Evolutionary conservation across 2,113 vertebrate species (phyloP).

Genomic region (Puntigrus tetrazona): DNA sequence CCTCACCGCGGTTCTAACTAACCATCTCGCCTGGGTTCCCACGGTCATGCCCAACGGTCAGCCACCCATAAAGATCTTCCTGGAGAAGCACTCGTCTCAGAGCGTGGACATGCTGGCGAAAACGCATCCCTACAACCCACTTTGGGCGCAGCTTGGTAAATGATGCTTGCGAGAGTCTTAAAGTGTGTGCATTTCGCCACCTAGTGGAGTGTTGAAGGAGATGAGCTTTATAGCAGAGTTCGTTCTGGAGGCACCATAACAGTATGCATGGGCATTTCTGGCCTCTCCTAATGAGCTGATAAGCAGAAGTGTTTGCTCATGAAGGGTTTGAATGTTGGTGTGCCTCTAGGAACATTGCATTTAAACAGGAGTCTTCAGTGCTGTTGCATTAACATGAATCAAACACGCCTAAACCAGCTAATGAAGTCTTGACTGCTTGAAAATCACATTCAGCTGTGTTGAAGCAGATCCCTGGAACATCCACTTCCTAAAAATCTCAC

Average conservation of each 20-base stretch:
- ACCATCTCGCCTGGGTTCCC: slow-evolving; percentile 98
- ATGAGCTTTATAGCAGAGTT: background rate
- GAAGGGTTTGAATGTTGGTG: no score
- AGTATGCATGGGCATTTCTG: no score
- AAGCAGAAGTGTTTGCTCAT: background rate
- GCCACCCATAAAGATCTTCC: slow-evolving; percentile 95
- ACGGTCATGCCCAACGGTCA: slow-evolving; percentile 99
- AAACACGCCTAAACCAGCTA: background rate
- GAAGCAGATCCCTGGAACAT: background rate
- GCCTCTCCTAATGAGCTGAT: background rate
- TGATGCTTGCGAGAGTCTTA: background rate
- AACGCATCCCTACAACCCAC: slow-evolving; percentile 95
- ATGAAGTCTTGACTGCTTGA: background rate
- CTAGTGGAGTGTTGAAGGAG: slow-evolving; percentile 53
- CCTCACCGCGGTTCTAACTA: slow-evolving; percentile 93
- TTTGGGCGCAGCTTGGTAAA: slow-evolving; percentile 96
- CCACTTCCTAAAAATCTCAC: no score
- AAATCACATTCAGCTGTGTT: no score
- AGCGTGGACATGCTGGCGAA: slow-evolving; percentile 98
- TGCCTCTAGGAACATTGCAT: background rate
- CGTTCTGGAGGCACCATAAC: background rate
- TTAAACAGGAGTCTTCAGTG: background rate
- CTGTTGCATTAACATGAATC: background rate
- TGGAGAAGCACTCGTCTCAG: slow-evolving; percentile 98
- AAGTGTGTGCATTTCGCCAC: slow-evolving; percentile 49